Base-by-base conservation (phyloP, 2,888 invertebrate species). In the Cenopis cana region DNA sequence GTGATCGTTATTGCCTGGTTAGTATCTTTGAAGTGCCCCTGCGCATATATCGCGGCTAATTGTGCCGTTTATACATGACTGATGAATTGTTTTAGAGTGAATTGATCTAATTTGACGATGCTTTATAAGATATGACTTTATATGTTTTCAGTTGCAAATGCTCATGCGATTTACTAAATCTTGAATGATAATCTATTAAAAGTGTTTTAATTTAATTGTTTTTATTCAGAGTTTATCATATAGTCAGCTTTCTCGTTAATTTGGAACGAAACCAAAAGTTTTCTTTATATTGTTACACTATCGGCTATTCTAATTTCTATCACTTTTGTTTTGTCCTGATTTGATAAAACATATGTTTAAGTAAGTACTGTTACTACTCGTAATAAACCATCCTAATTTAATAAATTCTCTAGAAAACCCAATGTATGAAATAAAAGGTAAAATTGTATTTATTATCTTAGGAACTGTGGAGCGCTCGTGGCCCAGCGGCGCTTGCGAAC, bases 1-100 rank as follows among this genome's bases (percentile, higher is more conserved):
- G 1, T 10, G 24, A 38, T 24, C 52, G 64, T 64, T 64, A 64
- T 54, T 54, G 64, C 64, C 64, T 38, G 64, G 64, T 64, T 33
- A 66, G 36, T 54, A 20, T 76, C 77, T 71, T 60, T 84, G 81
- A 85, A 77, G 73, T 67, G 73, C 76, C 69, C 75, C 62, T 74
- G 76, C 74, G 76, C 74, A 72, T 73, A 69, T 64, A 59, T 77
- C 68, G 56, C 50, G 24, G 29, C 59, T 65, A 70, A 70, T 70
- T 70, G 59, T 70, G 59, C 59, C 65, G 65, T 70, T 70, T 70
- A 66, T 65, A 66, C 65, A 38, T 59, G 50, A 68, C 18, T 66
- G 59, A 70, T 60, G 54, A 52, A 59, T 59, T 52, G 65, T 33
- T 29, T 49, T 17, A 17, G 33, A 66, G 33, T 60, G 33, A 56